Evolutionary conservation across 2,797 vertebrate species (phyloP).

Genomic region (Acanthurus tractus): DNA sequence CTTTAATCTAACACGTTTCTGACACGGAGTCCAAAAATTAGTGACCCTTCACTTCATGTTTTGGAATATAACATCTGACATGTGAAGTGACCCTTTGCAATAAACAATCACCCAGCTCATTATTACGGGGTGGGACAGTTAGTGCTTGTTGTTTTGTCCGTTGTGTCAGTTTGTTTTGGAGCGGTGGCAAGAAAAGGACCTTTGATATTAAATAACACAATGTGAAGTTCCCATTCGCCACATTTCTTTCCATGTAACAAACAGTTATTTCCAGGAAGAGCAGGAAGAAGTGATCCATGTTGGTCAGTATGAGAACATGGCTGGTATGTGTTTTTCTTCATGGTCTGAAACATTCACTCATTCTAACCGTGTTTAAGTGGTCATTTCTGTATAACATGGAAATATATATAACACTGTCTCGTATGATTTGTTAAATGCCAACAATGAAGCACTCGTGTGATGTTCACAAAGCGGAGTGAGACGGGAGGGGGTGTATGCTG

Average conservation of each 20-base stretch:
- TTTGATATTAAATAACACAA: slow-evolving; percentile 55
- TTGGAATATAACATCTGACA: slow-evolving; percentile 49
- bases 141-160: slow-evolving; percentile 40
- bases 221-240: slow-evolving; percentile 40
- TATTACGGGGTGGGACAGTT: slow-evolving; percentile 62
- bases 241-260: slow-evolving; percentile 74
- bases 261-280: slow-evolving; percentile 61
- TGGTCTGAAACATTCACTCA: slow-evolving; percentile 43
- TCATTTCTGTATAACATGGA: slow-evolving; percentile 50
- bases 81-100: slow-evolving; percentile 55
- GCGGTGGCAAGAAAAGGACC: slow-evolving; percentile 42
- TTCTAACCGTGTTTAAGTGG: slow-evolving; percentile 28
- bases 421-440: slow-evolving; percentile 29
- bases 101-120: slow-evolving; percentile 68
- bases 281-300: slow-evolving; percentile 43
- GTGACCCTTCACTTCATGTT: slow-evolving; percentile 41
- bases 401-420: slow-evolving; percentile 48
- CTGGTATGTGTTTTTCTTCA: slow-evolving; percentile 57
- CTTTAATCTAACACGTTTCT: slow-evolving; percentile 35
- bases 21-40: slow-evolving; percentile 21
- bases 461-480: slow-evolving; percentile 15
- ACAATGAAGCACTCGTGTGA: slow-evolving; percentile 7
- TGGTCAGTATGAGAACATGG: slow-evolving; percentile 50
- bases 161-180: slow-evolving; percentile 58
- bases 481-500: slow-evolving; percentile 12